Percentiles rank a stretch among this genome's conserved stretches.
Conservation (phyloP, 1,140 invertebrate genomes). For the Scaptomyza graminum region DNA sequence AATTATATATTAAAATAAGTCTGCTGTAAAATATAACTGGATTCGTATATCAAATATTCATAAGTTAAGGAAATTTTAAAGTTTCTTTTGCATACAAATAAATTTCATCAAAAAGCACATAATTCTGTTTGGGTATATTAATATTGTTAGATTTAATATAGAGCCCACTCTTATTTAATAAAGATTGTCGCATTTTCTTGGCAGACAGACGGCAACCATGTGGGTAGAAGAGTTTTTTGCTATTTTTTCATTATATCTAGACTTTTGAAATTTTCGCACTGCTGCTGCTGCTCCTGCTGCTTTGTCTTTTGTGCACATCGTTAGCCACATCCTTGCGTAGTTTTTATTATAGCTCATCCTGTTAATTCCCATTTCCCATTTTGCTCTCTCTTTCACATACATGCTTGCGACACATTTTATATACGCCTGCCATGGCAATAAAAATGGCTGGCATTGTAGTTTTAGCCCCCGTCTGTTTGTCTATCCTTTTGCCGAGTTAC, state of each 20-base stretch:
- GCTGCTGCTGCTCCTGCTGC: constrained; percentile 42
- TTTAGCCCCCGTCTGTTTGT: constrained; percentile 48
- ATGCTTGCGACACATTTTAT: constrained; percentile 74
- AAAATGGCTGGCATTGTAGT: constrained; percentile 77
- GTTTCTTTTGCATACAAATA: not conserved
- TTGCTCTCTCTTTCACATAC: constrained; percentile 51
- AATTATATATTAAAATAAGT: too few species aligned
- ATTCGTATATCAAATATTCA: too few species aligned
- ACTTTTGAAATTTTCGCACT: constrained; percentile 28
- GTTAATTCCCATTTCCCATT: constrained; percentile 56
- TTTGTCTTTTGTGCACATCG: constrained; percentile 59
- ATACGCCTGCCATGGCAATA: constrained; percentile 76
- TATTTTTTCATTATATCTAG: constrained; percentile 8
- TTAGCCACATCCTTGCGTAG: constrained; percentile 78
- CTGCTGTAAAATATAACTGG: too few species aligned
- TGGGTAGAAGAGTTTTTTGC: constrained; percentile 11
- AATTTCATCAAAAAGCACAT: not conserved
- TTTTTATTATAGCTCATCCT: constrained; percentile 71
- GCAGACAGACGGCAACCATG: constrained; percentile 17
- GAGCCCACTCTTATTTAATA: constrained; percentile 16
- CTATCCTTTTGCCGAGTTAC: constrained; percentile 54
- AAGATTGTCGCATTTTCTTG: constrained; percentile 22
- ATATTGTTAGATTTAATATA: constrained; percentile 2
- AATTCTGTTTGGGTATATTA: constrained; percentile 1
- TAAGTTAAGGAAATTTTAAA: not conserved